Evolutionary conservation across 2,888 invertebrate genomes (phyloP).

Genomic region (Thera britannica): DNA sequence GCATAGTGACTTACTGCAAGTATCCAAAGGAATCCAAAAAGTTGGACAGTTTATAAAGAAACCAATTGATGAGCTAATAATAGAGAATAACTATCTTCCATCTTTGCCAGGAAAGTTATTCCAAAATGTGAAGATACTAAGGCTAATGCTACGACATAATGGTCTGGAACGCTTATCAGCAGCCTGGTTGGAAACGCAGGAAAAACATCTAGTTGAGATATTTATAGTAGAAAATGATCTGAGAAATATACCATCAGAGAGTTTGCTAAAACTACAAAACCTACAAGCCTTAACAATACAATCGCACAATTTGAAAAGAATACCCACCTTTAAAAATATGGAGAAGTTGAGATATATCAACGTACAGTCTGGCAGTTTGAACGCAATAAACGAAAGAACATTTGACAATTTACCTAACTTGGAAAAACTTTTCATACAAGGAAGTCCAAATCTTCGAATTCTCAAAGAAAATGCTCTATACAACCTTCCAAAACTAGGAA

Average conservation of each 20-base stretch:
- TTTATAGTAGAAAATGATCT: conserved; percentile 94
- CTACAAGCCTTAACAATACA: conserved; percentile 94
- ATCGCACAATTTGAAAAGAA: conserved; percentile 89
- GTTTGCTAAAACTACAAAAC: conserved; percentile 89
- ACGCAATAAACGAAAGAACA: conserved; percentile 87
- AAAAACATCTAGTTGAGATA: conserved; percentile 91
- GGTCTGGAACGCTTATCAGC: conserved; percentile 92
- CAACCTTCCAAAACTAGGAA: conserved; percentile 87
- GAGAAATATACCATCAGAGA: conserved; percentile 91
- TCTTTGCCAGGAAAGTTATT: conserved; percentile 93
- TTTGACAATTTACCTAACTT: conserved; percentile 89
- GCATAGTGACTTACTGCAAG: conserved; percentile 93
- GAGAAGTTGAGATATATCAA: conserved; percentile 90
- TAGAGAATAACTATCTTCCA: conserved; percentile 94
- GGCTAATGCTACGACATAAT: conserved; percentile 93
- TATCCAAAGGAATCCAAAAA: conserved; percentile 89
- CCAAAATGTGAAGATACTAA: conserved; percentile 89
- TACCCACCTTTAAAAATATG: conserved; percentile 89
- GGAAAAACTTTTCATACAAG: conserved; percentile 90
- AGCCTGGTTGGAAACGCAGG: conserved; percentile 92
- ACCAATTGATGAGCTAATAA: conserved; percentile 93
- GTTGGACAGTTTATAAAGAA: conserved; percentile 87
- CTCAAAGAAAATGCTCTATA: conserved; percentile 90
- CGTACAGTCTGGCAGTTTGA: conserved; percentile 88
- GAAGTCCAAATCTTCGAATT: conserved; percentile 87